A percentile compares a stretch with the other conserved stretches of the same genome.
Conservation (phyloP, 2,888 invertebrate genomes). For the Subacronicta megacephala region DNA sequence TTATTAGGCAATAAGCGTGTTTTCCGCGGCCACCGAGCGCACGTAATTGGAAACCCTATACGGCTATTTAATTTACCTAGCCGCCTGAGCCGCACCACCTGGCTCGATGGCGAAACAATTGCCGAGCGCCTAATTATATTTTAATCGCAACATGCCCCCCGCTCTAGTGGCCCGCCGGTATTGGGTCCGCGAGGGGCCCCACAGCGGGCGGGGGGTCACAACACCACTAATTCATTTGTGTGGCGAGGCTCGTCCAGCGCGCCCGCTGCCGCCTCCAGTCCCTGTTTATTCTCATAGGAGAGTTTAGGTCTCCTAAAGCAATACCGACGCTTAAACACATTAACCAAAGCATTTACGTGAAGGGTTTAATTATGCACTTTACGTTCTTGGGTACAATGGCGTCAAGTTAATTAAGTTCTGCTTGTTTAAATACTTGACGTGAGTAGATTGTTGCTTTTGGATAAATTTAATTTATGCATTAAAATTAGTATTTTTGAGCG, state of each 20-base stretch:
- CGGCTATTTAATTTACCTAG: constrained; percentile 87
- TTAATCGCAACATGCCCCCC: constrained; percentile 85
- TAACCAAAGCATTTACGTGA: constrained; percentile 86
- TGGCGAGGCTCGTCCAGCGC: constrained; percentile 75
- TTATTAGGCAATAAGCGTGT: constrained; percentile 85
- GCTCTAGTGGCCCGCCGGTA: constrained; percentile 60
- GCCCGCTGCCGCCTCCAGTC: constrained; percentile 66
- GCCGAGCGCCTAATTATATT: constrained; percentile 88
- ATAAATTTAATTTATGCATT: constrained; percentile 78
- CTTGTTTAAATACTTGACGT: constrained; percentile 82
- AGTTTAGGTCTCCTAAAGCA: constrained; percentile 87
- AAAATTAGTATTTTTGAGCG: constrained; percentile 77
- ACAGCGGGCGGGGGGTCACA: constrained; percentile 60
- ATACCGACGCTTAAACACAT: constrained; percentile 87
- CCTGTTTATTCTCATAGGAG: constrained; percentile 88
- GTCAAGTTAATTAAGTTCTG: constrained; percentile 86
- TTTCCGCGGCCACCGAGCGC: constrained; percentile 75
- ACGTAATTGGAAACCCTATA: constrained; percentile 86
- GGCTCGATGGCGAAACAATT: constrained; percentile 88
- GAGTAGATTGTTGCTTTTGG: constrained; percentile 73
- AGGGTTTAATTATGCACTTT: constrained; percentile 87
- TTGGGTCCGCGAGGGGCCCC: constrained; percentile 48
- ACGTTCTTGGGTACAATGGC: constrained; percentile 82
- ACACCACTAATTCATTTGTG: constrained; percentile 87
- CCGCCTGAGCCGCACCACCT: constrained; percentile 80